Evolutionary conservation across 2,888 invertebrate species (phyloP), one percentile per base, ranked within the genome.

Genomic region (Xestia sexstrigata): DNA sequence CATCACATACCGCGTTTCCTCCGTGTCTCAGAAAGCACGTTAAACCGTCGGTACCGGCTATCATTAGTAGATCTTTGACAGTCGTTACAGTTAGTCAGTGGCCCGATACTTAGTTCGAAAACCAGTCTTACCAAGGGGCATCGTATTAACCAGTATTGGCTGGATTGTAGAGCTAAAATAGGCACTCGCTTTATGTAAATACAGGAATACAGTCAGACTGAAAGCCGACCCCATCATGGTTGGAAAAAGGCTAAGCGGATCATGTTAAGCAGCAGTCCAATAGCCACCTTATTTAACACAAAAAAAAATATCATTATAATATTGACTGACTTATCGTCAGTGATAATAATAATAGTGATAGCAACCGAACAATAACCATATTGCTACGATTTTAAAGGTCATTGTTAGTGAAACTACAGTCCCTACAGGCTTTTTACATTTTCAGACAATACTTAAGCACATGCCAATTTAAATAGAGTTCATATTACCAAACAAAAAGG

Each of bases 401-500:
- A n/a, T n/a, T n/a, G n/a, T n/a, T n/a, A n/a, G n/a, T n/a, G n/a
- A n/a, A n/a, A n/a, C n/a, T n/a, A n/a, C n/a, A n/a, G n/a, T n/a
- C n/a, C n/a, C n/a, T n/a, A n/a, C n/a, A n/a, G n/a, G n/a, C n/a
- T n/a, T n/a, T n/a, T n/a, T n/a, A n/a, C 15, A 58, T 58, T 58
- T n/a, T 1, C 55, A 26, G 13, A 58, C 6, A n/a, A n/a, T n/a
- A 30, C 30, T 30, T 60, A 62, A 65, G 26, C 42, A 26, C n/a
- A 26, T 20, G 20, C 0, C 5, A n/a, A 17, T 39, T 15, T 9
- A 45, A 74, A 79, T 35, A 68, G 20, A 45, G 20, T 67, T 52
- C 30, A 45, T 8, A 26, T 17, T 63, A 42, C 23, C 17, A 67
- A 45, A 5, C 15, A 65, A 69, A 73, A 42, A 67, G 74, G 74